Base-by-base conservation (phyloP, 2,797 vertebrate species). In the Fundulus diaphanus region DNA sequence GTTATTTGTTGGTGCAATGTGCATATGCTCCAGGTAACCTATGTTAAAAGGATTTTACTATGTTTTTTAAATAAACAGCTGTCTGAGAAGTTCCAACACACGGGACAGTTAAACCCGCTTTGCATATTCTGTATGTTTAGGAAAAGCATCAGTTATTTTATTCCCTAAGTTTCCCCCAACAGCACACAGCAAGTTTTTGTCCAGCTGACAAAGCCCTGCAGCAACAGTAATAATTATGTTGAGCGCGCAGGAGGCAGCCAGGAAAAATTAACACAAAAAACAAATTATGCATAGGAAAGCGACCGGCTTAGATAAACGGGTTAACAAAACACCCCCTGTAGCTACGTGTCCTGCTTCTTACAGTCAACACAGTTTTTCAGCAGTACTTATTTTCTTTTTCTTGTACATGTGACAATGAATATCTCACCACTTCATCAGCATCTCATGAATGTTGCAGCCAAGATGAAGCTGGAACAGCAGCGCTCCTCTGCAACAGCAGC, bases 311-410 rank as follows among this genome's bases (percentile, higher is more conserved):
- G 49, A 56, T 54, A 24, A 29, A 75, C 33, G 37, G 40, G 51
- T 75, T 65, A 68, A 68, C 65, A 68, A 68, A 68, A n/a, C 51
- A 31, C 54, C 33, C 37, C 70, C 70, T 7, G 20, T 57, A 59
- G 33, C 22, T 52, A 52, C 22, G 1, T 51, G 48, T 52, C 68
- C 48, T n/a, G 48, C 49, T 52, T 70, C 48, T 52, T 31, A 42
- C 35, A 57, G 37, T 27, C 69, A 18, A 27, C 24, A 56, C 7
- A 9, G 4, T 52, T 56, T 49, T n/a, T 69, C 20, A 24, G 20
- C 31, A 0, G n/a, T 29, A 7, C 2, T 48, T 22, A 4, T 31
- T 20, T 46, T 48, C 27, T 48, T 68, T 48, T 5, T 8, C n/a
- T 49, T 12, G 5, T 33, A 31, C 18, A 33, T 31, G 29, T 24